Conservation (phyloP, 2,113 vertebrate species). For the Nestor notabilis region DNA sequence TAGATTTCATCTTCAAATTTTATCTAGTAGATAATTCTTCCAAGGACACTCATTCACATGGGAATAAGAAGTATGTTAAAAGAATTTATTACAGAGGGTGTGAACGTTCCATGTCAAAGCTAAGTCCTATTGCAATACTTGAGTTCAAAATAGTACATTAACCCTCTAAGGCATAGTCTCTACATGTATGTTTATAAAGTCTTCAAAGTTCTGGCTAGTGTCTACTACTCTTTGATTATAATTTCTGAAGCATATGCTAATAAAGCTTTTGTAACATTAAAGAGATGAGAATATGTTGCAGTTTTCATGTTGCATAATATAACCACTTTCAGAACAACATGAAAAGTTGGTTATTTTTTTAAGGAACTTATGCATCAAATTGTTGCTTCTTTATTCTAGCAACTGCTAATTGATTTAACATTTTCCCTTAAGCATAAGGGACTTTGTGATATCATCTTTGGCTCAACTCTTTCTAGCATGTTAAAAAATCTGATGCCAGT, state of each 20-base stretch:
- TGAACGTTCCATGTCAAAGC: slow-evolving; percentile 41
- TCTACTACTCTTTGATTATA: neutral
- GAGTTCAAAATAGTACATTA: slow-evolving; percentile 49
- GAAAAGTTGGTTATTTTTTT: slow-evolving; percentile 2
- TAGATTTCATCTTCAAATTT: slow-evolving; percentile 54
- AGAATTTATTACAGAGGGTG: slow-evolving; percentile 54
- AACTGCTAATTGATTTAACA: slow-evolving; percentile 68
- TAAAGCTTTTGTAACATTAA: slow-evolving; percentile 8
- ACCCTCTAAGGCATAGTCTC: slow-evolving; percentile 7
- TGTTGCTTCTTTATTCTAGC: slow-evolving; percentile 29
- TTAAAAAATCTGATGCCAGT: slow-evolving; percentile 46
- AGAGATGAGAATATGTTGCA: neutral
- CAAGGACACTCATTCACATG: slow-evolving; percentile 34
- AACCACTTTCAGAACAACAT: slow-evolving; percentile 7
- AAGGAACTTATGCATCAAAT: slow-evolving; percentile 11
- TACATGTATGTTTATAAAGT: neutral
- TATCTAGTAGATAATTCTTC: slow-evolving; percentile 59
- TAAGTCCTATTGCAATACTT: slow-evolving; percentile 12
- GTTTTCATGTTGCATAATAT: slow-evolving; percentile 12
- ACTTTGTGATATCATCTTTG: slow-evolving; percentile 57
- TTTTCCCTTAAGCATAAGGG: slow-evolving; percentile 59
- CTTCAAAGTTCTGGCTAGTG: slow-evolving; percentile 10
- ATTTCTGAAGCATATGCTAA: neutral
- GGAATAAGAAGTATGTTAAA: slow-evolving; percentile 42
- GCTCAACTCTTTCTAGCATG: slow-evolving; percentile 36